Evolutionary conservation across 2,888 invertebrate genomes (phyloP).

Genomic region (Sabellastarte sp.): DNA sequence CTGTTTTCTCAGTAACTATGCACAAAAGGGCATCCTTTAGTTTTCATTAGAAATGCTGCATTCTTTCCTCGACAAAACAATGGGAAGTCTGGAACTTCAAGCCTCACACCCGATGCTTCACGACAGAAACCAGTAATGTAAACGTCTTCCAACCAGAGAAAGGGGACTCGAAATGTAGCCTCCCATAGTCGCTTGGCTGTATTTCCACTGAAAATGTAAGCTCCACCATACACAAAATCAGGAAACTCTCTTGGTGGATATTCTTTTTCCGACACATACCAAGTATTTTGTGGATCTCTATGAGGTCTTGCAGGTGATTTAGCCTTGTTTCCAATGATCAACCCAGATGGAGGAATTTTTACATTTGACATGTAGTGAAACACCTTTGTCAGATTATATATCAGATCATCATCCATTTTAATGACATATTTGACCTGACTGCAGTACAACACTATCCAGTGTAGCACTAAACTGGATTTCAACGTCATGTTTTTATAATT

Average conservation of each 20-base stretch:
- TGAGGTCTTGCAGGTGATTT: constrained; percentile 76
- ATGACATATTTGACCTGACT: constrained; percentile 26
- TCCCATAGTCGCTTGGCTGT: constrained; percentile 6
- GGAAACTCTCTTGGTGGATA: constrained; percentile 77
- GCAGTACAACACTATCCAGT: constrained; percentile 13
- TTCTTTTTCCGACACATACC: constrained; percentile 78
- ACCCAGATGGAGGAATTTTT: neutral
- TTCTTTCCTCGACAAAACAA: too few species aligned
- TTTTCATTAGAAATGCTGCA: too few species aligned
- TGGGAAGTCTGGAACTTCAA: too few species aligned
- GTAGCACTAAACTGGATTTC: constrained; percentile 10
- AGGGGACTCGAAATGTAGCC: neutral
- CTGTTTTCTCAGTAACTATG: too few species aligned
- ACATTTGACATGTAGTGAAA: neutral
- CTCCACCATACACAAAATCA: constrained; percentile 88
- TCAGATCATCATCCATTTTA: constrained; percentile 48
- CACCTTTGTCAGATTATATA: constrained; percentile 32
- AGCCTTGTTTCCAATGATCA: constrained; percentile 23
- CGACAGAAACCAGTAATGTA: constrained; percentile 26
- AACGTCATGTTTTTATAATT: constrained; percentile 13
- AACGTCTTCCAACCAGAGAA: constrained; percentile 21
- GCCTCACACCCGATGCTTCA: too few species aligned
- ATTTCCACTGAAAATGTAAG: constrained; percentile 75
- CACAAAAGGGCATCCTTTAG: too few species aligned
- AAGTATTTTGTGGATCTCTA: too few species aligned